These are phyloP conservation scores for Melanostoma scalare DNA, from an alignment of 2,888 invertebrate genomes.

Conservation along the genomic window DNA sequence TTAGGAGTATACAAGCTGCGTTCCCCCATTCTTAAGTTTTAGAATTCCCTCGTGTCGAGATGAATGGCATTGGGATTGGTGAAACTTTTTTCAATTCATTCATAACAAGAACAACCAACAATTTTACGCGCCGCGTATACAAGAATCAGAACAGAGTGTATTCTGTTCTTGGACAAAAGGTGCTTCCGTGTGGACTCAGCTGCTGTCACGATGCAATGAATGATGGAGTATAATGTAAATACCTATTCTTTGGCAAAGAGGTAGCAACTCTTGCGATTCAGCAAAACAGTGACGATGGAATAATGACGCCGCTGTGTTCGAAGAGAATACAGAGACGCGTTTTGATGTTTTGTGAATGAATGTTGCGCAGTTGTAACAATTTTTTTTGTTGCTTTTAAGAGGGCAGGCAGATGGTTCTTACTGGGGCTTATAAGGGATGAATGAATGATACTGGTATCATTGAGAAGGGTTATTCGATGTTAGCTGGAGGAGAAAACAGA, in stretches of 20 bases:
- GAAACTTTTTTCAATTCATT: slow-evolving; percentile 42
- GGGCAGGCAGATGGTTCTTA: slow-evolving; percentile 55
- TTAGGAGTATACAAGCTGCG: not conserved
- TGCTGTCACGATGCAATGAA: slow-evolving; percentile 37
- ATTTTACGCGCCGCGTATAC: slow-evolving; percentile 35
- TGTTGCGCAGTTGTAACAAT: slow-evolving; percentile 71
- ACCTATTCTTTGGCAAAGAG: slow-evolving; percentile 30
- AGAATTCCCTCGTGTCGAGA: slow-evolving; percentile 12
- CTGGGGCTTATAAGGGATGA: slow-evolving; percentile 34
- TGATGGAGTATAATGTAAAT: slow-evolving; percentile 48
- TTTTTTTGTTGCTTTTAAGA: slow-evolving; percentile 21
- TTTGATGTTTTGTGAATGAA: slow-evolving; percentile 57
- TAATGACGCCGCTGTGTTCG: not conserved
- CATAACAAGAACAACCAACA: slow-evolving; percentile 25
- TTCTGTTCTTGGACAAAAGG: slow-evolving; percentile 54
- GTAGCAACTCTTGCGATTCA: slow-evolving; percentile 10
- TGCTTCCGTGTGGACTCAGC: slow-evolving; percentile 67
- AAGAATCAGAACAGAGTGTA: slow-evolving; percentile 2
- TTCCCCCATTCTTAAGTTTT: slow-evolving; percentile 31
- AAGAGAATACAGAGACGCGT: not conserved
- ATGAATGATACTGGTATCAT: slow-evolving; percentile 42
- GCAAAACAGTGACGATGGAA: not conserved
- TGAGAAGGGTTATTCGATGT: slow-evolving; percentile 50
- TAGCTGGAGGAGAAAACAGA: slow-evolving; percentile 24
- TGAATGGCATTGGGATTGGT: slow-evolving; percentile 42